phyloP scores from a whole-genome alignment of 2,888 invertebrate genomes.

The Bombylius discolor region DNA sequence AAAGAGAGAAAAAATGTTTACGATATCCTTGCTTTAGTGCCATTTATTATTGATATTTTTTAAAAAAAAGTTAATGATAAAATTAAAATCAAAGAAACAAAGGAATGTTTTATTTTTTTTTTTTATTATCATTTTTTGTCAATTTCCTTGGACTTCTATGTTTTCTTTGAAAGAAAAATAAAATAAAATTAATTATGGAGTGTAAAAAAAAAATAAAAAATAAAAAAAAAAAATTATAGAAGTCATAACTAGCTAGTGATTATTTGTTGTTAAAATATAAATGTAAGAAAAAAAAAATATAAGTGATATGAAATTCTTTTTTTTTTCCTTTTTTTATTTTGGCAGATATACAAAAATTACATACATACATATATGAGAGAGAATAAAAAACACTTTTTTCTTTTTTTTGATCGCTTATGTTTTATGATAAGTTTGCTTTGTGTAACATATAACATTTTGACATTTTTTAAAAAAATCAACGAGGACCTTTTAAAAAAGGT shows the following conservation, averaged over 20 bases:
- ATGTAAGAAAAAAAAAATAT: no score
- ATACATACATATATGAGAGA: no score
- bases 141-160: not conserved
- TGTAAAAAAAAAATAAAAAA: not conserved
- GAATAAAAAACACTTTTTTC: no score
- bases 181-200: not conserved
- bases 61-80: not conserved
- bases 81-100: not conserved
- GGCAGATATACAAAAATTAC: no score
- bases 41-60: not conserved
- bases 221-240: slow-evolving; percentile 2
- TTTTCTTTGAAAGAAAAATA: not conserved
- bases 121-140: no score
- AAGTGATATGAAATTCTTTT: no score
- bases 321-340: no score
- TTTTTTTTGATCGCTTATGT: no score
- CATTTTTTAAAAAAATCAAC: no score
- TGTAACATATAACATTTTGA: no score
- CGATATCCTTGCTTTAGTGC: not conserved
- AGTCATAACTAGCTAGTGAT: slow-evolving; percentile 21
- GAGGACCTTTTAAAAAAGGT: no score
- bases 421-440: no score
- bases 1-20: not conserved
- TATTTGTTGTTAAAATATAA: slow-evolving; percentile 16
- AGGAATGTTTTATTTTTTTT: not conserved